Conservation (phyloP, 2,113 vertebrate genomes). For the Lampris incognitus region DNA sequence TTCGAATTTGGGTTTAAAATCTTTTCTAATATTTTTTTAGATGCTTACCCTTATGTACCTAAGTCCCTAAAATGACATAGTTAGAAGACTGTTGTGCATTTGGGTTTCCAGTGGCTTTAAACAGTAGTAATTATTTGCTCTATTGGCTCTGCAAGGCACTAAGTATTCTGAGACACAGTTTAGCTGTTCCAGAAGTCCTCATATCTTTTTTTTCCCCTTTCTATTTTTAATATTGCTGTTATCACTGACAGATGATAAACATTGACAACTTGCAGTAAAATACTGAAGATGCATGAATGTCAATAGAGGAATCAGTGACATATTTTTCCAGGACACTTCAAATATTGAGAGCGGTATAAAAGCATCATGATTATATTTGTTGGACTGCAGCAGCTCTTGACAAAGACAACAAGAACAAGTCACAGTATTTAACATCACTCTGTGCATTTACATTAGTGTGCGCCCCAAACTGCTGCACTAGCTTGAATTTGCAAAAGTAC, state of each 20-base stretch:
- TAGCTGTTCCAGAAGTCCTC: background rate
- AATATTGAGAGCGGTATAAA: conserved; percentile 41
- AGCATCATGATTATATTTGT: conserved; percentile 24
- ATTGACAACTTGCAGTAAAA: background rate
- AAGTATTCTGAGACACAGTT: background rate
- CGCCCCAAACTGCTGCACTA: conserved; percentile 36
- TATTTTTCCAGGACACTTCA: conserved; percentile 7
- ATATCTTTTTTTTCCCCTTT: background rate
- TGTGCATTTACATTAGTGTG: conserved; percentile 44
- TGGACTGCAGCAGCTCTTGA: conserved; percentile 37
- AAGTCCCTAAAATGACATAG: too few relatives aligned
- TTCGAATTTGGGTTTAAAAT: too few relatives aligned
- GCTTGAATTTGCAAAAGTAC: conserved; percentile 57
- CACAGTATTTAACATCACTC: conserved; percentile 40
- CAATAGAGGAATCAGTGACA: too few relatives aligned
- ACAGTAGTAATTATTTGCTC: background rate
- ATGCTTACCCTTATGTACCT: too few relatives aligned
- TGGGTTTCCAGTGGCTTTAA: background rate
- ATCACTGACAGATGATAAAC: background rate
- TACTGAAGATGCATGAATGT: too few relatives aligned
- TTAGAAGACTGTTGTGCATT: too few relatives aligned
- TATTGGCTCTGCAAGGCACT: background rate
- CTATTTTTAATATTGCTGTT: conserved; percentile 36
- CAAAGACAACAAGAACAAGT: conserved; percentile 47
- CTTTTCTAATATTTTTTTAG: too few relatives aligned